These are phyloP conservation scores for Gnathonemus longibarbis DNA, from an alignment of 2,113 vertebrate species.

Conservation along the genomic window DNA sequence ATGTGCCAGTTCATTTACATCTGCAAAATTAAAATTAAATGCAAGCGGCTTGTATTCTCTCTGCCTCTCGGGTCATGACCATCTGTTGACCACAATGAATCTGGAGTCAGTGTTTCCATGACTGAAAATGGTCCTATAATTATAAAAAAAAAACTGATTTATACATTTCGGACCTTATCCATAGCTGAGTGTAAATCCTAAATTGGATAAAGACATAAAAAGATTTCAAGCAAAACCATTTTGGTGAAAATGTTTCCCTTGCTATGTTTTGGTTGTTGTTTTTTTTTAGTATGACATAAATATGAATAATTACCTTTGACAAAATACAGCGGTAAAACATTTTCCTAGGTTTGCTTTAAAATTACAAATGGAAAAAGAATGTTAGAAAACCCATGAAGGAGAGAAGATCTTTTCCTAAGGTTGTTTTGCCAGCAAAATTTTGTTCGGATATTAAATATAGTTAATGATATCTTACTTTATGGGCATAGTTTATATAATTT, in stretches of 20 bases:
- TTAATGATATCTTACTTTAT: conserved; percentile 9
- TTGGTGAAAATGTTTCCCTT: not conserved
- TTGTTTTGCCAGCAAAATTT: not conserved
- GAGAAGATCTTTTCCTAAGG: not conserved
- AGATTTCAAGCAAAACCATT: not conserved
- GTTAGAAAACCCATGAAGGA: not conserved
- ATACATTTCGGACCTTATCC: not conserved
- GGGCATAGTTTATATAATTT: not conserved
- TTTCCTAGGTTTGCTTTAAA: not conserved
- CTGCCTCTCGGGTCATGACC: not conserved
- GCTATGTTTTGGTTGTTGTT: not conserved
- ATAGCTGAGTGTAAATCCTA: not conserved
- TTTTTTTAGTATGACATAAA: not conserved
- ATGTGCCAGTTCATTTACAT: not conserved
- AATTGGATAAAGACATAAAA: not conserved
- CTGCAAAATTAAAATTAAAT: not conserved
- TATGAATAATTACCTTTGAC: not conserved
- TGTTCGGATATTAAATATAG: not conserved
- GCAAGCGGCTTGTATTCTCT: not conserved
- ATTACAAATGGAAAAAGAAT: conserved; percentile 5
- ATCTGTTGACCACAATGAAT: not conserved
- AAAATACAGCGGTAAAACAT: not conserved
- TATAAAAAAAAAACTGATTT: not conserved
- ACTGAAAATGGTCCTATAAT: not conserved
- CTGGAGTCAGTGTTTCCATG: conserved; percentile 1